Evolutionary conservation across 1,140 invertebrate genomes (phyloP), one percentile per base, ranked within the genome.

Genomic region (Brachionus rubens): DNA sequence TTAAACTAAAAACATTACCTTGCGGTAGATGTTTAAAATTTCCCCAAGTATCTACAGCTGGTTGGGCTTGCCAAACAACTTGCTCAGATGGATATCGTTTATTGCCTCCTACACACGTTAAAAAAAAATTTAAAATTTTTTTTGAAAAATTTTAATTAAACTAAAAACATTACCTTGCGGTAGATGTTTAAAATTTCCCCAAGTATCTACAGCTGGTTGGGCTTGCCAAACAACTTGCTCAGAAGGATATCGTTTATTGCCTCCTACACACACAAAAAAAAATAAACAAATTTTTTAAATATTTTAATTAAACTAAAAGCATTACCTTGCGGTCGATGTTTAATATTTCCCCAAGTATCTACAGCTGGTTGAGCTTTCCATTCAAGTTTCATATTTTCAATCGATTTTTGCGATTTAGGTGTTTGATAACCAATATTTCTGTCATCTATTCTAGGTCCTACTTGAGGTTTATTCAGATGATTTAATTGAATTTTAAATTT

Each of bases 331-430:
- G 67, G 67, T 36, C 46, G 67, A 43, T 70, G 67, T 16, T 24
- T 70, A 12, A 70, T 28, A 41, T 72, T 72, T 33, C 43, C 68
- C 68, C 68, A 72, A 50, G 68, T 72, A 28, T 72, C 68, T 9
- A 72, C 46, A 41, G 28, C 28, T 12, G 68, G 46, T 72, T 72
- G 68, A 33, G 68, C 68, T 30, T 30, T 72, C 68, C 68, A 72
- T 7, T 72, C 46, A 9, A 72, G 24, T 41, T 16, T 72, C 12
- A 19, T 10, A 21, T 21, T 50, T 48, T 72, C 68, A 16, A 72
- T 50, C 9, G 36, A 21, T 48, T 54, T 48, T 16, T 48, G 46
- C 4, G 68, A 50, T 54, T 26, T n/a, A 10, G 68, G 30, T 19
- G 26, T 19, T 54, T 48, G 46, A 41, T 72, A 72, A 14, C 14